Evolutionary conservation across 2,888 invertebrate species (phyloP), one percentile per base, ranked within the genome.

Genomic region (Tiliacea citrago): DNA sequence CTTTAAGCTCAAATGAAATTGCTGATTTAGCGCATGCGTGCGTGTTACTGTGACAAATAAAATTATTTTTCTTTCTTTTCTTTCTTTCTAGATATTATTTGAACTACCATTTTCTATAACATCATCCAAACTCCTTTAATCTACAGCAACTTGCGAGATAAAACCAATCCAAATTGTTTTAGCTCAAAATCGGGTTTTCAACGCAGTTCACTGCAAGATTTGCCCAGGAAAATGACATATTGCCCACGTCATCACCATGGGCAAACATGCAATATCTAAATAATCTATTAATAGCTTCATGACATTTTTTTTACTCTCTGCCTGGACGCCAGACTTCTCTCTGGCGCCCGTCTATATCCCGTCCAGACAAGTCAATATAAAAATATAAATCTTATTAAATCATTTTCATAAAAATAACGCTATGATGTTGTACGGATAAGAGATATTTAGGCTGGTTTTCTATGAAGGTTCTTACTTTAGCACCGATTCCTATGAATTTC

Each of bases 261-360:
- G 13, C 57, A 16, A 29, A 12, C 29, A 35, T 47, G 13, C n/a
- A 63, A 57, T 47, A 66, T 49, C 12, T 29, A n/a, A 49, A 61
- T 24, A 57, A 13, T 51, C 9, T 76, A 68, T 68, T 65, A 68
- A 55, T 68, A 65, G 16, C n/a, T 29, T 65, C 9, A 47, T 57
- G 53, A 18, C 21, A n/a, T 49, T 60, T 61, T 49, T 65, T 68
- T 68, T n/a, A 18, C 1, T 53, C 57, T 65, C 18, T 35, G 13
- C 49, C 42, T 35, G 58, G 77, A 51, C n/a, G n/a, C 49, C 77
- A 76, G 68, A 79, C 68, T 82, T 79, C 47, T 57, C 51, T 45
- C 51, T 12, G 77, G 77, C 82, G 63, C 77, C 63, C n/a, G n/a
- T 61, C 42, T 49, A 53, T 63, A 47, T 78, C 45, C 82, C 45